Evolutionary conservation across 2,888 invertebrate genomes (phyloP).

Genomic region (Xiphydria camelus): DNA sequence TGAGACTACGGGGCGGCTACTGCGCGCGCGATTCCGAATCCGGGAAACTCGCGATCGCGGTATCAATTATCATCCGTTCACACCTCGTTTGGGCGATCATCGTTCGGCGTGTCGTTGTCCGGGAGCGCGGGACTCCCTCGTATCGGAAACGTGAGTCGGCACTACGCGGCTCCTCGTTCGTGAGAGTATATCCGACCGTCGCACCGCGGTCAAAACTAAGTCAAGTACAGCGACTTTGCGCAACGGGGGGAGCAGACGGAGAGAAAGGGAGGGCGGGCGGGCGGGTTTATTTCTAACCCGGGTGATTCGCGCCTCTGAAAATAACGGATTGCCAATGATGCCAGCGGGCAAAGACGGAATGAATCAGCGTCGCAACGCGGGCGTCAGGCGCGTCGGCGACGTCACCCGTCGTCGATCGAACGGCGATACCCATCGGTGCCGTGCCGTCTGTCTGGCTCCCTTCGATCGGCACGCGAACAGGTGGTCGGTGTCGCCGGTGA

Average conservation of each 20-base stretch:
- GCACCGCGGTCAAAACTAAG: constrained; percentile 42
- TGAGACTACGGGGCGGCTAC: no score
- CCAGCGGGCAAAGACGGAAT: constrained; percentile 7
- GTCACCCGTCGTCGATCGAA: neutral
- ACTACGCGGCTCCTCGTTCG: neutral
- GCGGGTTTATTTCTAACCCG: constrained; percentile 44
- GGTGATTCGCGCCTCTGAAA: constrained; percentile 49
- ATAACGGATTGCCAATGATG: constrained; percentile 37
- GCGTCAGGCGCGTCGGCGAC: constrained; percentile 16
- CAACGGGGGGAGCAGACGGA: no score
- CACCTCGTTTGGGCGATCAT: constrained; percentile 16
- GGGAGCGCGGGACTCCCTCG: constrained; percentile 16
- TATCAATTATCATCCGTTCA: no score
- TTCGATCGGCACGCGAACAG: neutral
- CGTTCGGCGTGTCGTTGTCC: constrained; percentile 15
- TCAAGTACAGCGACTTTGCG: constrained; percentile 47
- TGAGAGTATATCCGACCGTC: neutral
- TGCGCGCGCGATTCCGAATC: no score
- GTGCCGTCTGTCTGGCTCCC: constrained; percentile 9
- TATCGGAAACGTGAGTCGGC: neutral
- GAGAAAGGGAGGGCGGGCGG: no score
- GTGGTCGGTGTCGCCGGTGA: constrained; percentile 6
- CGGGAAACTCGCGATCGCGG: neutral
- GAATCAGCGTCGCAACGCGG: constrained; percentile 31
- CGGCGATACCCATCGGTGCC: neutral